Percentiles rank a stretch among this genome's conserved stretches.
Evolutionary conservation across 1,140 invertebrate species (phyloP).

Genomic region (Diachasmimorpha longicaudata): DNA sequence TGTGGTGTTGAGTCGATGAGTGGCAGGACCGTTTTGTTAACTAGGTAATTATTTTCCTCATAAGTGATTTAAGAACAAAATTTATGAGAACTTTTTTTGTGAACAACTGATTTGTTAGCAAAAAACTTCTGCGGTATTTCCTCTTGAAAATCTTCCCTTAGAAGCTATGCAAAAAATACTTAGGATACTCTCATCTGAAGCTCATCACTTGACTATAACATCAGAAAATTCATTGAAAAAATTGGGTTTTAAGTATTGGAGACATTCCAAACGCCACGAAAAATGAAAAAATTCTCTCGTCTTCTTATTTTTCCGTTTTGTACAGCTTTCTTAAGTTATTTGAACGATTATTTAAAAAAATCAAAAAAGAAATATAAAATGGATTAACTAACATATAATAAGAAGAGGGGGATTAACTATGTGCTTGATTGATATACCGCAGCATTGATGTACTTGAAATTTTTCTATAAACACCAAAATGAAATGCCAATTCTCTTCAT

Average conservation of each 20-base stretch:
- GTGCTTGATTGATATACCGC: background rate
- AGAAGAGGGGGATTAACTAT: background rate
- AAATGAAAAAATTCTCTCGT: background rate
- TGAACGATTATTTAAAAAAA: background rate
- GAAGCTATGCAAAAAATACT: background rate
- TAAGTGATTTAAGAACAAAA: too few species aligned
- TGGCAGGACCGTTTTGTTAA: too few species aligned
- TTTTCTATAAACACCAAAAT: background rate
- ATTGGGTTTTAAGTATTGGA: background rate
- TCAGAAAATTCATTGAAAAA: background rate
- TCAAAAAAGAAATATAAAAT: background rate
- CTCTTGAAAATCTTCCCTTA: background rate
- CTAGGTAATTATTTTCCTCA: too few species aligned
- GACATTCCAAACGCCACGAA: background rate
- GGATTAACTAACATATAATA: background rate
- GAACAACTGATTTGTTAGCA: too few species aligned
- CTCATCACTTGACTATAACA: too few species aligned
- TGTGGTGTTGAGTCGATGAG: too few species aligned
- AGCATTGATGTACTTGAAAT: background rate
- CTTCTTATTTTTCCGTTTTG: background rate
- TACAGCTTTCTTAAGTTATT: constrained; percentile 2
- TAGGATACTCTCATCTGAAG: background rate
- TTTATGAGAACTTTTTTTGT: too few species aligned
- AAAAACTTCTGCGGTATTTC: too few species aligned
- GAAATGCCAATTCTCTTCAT: background rate